A percentile compares a stretch with the other conserved stretches of the same genome.
Conservation (phyloP, 2,113 vertebrate genomes). For the Oenanthe melanoleuca region DNA sequence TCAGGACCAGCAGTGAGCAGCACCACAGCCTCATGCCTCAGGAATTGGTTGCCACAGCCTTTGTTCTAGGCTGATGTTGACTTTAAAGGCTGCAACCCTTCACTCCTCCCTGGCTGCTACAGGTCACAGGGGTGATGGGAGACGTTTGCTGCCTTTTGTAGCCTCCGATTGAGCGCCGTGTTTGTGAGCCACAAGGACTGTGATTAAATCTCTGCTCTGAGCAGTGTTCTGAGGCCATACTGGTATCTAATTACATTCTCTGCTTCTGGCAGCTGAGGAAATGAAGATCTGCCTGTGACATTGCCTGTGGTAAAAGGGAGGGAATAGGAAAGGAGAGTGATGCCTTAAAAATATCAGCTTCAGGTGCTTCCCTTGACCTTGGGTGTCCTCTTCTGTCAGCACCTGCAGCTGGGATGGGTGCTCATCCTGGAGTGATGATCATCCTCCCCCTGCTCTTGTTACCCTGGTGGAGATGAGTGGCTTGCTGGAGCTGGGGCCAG, state of each 20-base stretch:
- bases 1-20: background rate
- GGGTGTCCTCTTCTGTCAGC: background rate
- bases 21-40: background rate
- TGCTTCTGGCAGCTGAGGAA: constrained; percentile 19
- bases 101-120: background rate
- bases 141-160: background rate
- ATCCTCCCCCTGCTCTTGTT: background rate
- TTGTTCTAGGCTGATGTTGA: background rate
- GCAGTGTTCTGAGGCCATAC: constrained; percentile 20
- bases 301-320: constrained; percentile 38
- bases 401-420: background rate
- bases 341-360: background rate
- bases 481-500: background rate
- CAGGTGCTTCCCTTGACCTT: background rate
- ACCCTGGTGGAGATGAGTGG: background rate
- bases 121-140: background rate
- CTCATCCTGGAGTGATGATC: background rate
- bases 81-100: background rate
- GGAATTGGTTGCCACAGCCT: accelerated
- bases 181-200: background rate
- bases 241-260: constrained; percentile 43
- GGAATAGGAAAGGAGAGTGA: constrained; percentile 8
- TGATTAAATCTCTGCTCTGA: constrained; percentile 45
- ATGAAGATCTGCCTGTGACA: constrained; percentile 10
- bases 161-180: background rate